A percentile compares a stretch with the other conserved stretches of the same genome.
Evolutionary conservation across 2,113 vertebrate species (phyloP).

Genomic region (Apus apus): DNA sequence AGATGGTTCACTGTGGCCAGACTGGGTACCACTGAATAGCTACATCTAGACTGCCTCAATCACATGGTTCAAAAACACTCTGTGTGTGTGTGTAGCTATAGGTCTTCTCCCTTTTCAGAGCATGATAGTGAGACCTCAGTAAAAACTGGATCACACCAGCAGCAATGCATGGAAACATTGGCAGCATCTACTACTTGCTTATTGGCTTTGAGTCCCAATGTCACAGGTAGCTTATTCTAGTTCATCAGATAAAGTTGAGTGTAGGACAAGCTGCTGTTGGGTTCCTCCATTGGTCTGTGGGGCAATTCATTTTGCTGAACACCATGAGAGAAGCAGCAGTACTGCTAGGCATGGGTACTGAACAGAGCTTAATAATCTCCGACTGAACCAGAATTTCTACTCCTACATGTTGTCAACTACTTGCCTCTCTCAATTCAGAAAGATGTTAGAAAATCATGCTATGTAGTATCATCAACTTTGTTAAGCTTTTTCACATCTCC

Average conservation of each 20-base stretch:
- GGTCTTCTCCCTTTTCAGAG: background rate
- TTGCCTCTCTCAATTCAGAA: background rate
- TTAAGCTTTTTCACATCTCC: background rate
- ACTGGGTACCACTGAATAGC: background rate
- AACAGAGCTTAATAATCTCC: background rate
- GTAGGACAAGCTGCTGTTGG: background rate
- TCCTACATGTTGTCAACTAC: background rate
- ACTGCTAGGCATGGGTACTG: background rate
- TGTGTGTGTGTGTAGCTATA: too few relatives aligned
- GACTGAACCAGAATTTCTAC: background rate
- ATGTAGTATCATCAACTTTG: background rate
- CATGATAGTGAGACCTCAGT: background rate
- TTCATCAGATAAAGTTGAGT: background rate
- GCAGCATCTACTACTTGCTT: background rate
- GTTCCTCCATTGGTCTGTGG: background rate
- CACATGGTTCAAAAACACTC: background rate
- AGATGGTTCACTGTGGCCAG: slow-evolving; percentile 27
- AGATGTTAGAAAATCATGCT: background rate
- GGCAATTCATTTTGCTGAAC: background rate
- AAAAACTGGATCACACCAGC: background rate
- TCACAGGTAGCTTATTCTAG: background rate
- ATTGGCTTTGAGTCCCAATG: background rate
- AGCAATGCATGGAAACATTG: background rate
- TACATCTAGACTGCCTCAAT: background rate
- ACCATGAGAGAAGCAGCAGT: background rate